Evolutionary conservation across 2,888 invertebrate species (phyloP).

Genomic region (Biston stratarius): DNA sequence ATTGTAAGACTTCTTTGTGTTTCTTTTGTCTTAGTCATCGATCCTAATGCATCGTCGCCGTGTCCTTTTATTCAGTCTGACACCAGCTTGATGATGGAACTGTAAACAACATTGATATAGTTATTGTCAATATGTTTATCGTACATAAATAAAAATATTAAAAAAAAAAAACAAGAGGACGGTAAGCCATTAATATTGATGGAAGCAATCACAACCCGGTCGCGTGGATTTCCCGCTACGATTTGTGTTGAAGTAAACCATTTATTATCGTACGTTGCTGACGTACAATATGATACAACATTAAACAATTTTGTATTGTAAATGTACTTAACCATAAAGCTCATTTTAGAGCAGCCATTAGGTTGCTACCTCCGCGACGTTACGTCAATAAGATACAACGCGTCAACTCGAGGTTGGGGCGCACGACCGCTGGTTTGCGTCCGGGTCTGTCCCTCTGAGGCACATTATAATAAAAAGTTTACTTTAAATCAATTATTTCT

Average conservation of each 20-base stretch:
- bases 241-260: slow-evolving; percentile 82
- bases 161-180: slow-evolving; percentile 64
- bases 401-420: slow-evolving; percentile 79
- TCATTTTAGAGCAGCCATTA: slow-evolving; percentile 65
- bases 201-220: slow-evolving; percentile 79
- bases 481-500: slow-evolving; percentile 44
- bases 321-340: slow-evolving; percentile 62
- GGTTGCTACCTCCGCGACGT: slow-evolving; percentile 74
- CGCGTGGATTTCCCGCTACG: slow-evolving; percentile 85
- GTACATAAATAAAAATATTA: slow-evolving; percentile 33
- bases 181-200: slow-evolving; percentile 75
- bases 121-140: slow-evolving; percentile 54
- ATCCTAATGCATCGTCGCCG: slow-evolving; percentile 33
- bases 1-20: slow-evolving; percentile 14
- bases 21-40: slow-evolving; percentile 34
- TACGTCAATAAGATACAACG: slow-evolving; percentile 84
- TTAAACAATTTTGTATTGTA: slow-evolving; percentile 61
- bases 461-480: slow-evolving; percentile 56
- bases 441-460: slow-evolving; percentile 77
- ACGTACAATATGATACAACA: slow-evolving; percentile 64
- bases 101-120: slow-evolving; percentile 63
- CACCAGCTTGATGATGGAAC: slow-evolving; percentile 50
- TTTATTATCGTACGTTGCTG: slow-evolving; percentile 81
- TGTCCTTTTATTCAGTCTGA: slow-evolving; percentile 33
- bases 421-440: slow-evolving; percentile 76